phyloP scores from a whole-genome alignment of 2,888 invertebrate species.

The Drosophila anomalipes region DNA sequence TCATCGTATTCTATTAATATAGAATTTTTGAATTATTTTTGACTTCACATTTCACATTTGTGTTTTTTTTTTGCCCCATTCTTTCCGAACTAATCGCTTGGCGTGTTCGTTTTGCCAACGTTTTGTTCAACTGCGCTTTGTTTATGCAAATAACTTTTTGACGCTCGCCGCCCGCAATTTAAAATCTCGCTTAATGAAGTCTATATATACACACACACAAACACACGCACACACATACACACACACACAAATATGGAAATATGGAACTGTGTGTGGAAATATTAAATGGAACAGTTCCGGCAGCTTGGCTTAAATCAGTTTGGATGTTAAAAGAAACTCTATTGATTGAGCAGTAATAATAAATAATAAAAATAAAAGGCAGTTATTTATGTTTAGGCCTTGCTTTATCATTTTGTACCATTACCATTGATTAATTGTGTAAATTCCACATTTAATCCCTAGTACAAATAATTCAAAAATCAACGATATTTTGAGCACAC shows the following conservation, averaged over 20 bases:
- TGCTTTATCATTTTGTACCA: not conserved
- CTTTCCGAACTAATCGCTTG: slow-evolving; percentile 28
- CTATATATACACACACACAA: not conserved
- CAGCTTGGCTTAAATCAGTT: slow-evolving; percentile 6
- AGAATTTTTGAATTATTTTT: slow-evolving; percentile 38
- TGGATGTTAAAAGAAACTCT: no score
- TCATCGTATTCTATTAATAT: slow-evolving; percentile 63
- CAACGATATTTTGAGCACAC: slow-evolving; percentile 11
- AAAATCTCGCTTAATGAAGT: slow-evolving; percentile 57
- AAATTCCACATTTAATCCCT: slow-evolving; percentile 4
- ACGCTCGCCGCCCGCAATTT: slow-evolving; percentile 39
- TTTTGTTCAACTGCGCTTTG: slow-evolving; percentile 60
- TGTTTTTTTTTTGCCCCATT: slow-evolving; percentile 20
- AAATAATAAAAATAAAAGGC: not conserved
- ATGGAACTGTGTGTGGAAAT: slow-evolving; percentile 27
- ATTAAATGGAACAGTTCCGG: slow-evolving; percentile 1
- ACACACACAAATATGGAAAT: not conserved
- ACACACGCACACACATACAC: not conserved
- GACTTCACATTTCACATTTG: slow-evolving; percentile 40
- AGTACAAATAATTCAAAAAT: slow-evolving; percentile 6
- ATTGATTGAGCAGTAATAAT: not conserved
- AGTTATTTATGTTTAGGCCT: not conserved
- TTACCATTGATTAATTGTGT: not conserved
- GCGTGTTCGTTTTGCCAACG: slow-evolving; percentile 47
- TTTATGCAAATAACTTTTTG: slow-evolving; percentile 54